Conservation (phyloP, 1,140 invertebrate species). For the Listronotus oregonensis region DNA sequence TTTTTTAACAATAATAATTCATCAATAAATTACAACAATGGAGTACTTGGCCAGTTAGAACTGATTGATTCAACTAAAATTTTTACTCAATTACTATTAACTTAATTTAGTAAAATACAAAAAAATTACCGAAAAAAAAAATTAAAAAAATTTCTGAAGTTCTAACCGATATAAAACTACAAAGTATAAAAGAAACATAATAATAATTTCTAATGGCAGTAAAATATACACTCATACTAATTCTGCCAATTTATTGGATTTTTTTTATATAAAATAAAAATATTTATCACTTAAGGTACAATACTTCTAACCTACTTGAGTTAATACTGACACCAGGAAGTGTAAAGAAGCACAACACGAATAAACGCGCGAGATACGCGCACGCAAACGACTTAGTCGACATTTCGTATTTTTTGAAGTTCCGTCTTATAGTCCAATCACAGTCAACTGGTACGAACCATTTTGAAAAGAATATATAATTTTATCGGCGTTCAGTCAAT, state of each 20-base stretch:
- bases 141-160: slow-evolving; percentile 33
- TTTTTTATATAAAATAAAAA: slow-evolving; percentile 48
- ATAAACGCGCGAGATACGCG: slow-evolving; percentile 11
- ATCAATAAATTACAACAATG: slow-evolving; percentile 37
- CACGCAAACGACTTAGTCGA: slow-evolving; percentile 16
- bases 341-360: slow-evolving; percentile 34
- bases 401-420: slow-evolving; percentile 12
- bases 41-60: slow-evolving; percentile 17
- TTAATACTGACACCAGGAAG: slow-evolving; percentile 50
- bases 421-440: slow-evolving; percentile 28
- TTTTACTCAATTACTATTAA: slow-evolving; percentile 11
- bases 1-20: slow-evolving; percentile 25
- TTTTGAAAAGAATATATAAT: slow-evolving; percentile 16
- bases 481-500: slow-evolving; percentile 14
- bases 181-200: slow-evolving; percentile 39
- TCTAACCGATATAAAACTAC: slow-evolving; percentile 37
- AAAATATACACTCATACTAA: slow-evolving; percentile 42
- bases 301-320: slow-evolving; percentile 34
- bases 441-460: slow-evolving; percentile 32
- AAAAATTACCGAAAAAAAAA: slow-evolving; percentile 15
- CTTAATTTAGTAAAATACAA: slow-evolving; percentile 3
- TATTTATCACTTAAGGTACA: slow-evolving; percentile 49
- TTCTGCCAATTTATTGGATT: slow-evolving; percentile 28
- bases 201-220: slow-evolving; percentile 40
- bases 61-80: slow-evolving; percentile 17